phyloP scores from a whole-genome alignment of 2,797 vertebrate genomes.

The Sebastes jordani region DNA sequence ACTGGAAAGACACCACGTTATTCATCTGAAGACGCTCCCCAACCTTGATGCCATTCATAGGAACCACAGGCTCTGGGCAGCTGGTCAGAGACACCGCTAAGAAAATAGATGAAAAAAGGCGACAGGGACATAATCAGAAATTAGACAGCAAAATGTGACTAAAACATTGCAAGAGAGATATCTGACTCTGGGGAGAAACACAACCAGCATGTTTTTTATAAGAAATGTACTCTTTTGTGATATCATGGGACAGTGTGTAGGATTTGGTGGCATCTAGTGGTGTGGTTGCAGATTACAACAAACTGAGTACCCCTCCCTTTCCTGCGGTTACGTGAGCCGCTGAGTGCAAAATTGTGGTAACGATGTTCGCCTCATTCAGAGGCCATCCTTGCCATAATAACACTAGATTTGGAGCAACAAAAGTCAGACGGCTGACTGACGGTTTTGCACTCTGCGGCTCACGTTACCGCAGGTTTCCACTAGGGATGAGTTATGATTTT shows the following conservation, averaged over 20 bases:
- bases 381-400: neutral
- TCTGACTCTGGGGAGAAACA: neutral
- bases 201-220: neutral
- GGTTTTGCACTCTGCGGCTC: too few relatives aligned
- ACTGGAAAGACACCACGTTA: constrained; percentile 96
- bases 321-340: neutral
- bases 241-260: neutral
- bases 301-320: neutral
- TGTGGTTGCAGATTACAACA: neutral
- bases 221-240: neutral
- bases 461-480: too few relatives aligned
- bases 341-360: neutral
- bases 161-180: neutral
- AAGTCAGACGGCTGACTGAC: neutral
- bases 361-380: neutral
- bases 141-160: neutral
- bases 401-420: neutral
- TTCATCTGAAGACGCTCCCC: constrained; percentile 97
- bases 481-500: too few relatives aligned
- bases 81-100: constrained; percentile 92
- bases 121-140: neutral
- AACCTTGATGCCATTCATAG: constrained; percentile 91
- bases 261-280: neutral
- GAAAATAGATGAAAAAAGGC: constrained; percentile 8
- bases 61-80: constrained; percentile 92